Percentiles rank a stretch among this genome's conserved stretches.
Evolutionary conservation across 2,797 vertebrate species (phyloP).

Genomic region (Sylvilagus floridanus): DNA sequence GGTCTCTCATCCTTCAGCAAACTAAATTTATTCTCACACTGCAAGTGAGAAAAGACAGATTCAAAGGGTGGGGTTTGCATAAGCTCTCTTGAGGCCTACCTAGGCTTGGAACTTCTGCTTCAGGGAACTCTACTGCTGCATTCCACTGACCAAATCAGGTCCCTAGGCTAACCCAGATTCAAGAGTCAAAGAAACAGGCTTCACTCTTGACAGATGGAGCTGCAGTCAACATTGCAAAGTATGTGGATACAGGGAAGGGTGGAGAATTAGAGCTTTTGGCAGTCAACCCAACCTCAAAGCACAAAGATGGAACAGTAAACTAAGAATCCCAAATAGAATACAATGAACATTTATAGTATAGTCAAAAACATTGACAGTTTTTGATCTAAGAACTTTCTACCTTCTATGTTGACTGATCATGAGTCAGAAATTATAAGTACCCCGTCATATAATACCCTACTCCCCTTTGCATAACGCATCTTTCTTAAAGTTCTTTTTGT

Average conservation of each 20-base stretch:
- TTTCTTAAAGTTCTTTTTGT: neutral
- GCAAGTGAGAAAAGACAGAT: neutral
- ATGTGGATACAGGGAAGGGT: too few relatives aligned
- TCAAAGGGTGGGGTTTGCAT: neutral
- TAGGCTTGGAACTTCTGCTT: neutral
- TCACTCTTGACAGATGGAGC: neutral
- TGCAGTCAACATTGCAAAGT: neutral
- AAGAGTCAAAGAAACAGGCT: neutral
- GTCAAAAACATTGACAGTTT: neutral
- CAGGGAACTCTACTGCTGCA: neutral
- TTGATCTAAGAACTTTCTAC: neutral
- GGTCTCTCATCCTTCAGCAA: too few relatives aligned
- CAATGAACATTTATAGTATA: neutral
- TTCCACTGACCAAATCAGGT: neutral
- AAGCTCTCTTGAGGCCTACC: neutral
- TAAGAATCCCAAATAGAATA: neutral
- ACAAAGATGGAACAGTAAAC: neutral
- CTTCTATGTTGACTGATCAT: neutral
- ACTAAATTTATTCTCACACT: accelerated
- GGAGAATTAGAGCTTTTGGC: neutral
- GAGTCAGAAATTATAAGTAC: neutral
- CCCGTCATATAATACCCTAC: neutral
- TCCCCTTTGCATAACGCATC: neutral
- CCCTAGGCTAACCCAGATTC: neutral
- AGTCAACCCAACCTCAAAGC: neutral